phyloP scores from a whole-genome alignment of 2,888 invertebrate genomes.

The Eugnorisma glareosa region DNA sequence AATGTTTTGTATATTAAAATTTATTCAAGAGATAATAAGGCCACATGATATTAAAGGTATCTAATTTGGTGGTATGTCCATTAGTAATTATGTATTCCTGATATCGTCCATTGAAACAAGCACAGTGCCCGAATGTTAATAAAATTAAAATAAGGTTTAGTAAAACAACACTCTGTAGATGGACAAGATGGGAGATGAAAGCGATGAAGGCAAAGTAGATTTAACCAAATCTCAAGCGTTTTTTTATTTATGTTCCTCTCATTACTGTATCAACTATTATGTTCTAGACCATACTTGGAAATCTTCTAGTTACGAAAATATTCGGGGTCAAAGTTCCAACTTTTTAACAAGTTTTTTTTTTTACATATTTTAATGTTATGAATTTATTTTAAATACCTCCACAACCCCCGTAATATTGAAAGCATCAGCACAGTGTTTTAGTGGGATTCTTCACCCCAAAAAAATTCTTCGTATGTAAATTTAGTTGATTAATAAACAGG shows the following conservation, averaged over 20 bases:
- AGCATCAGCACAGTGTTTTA: too few species aligned
- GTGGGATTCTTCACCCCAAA: too few species aligned
- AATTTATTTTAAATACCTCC: too few species aligned
- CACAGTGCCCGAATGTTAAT: slow-evolving; percentile 75
- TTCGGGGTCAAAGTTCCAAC: too few species aligned
- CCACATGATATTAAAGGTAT: slow-evolving; percentile 68
- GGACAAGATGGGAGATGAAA: slow-evolving; percentile 60
- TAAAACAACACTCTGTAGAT: slow-evolving; percentile 69
- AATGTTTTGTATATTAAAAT: slow-evolving; percentile 66
- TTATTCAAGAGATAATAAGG: slow-evolving; percentile 71
- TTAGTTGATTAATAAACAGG: not conserved
- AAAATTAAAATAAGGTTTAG: slow-evolving; percentile 77
- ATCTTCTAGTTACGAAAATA: too few species aligned
- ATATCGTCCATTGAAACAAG: slow-evolving; percentile 73
- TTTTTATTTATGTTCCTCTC: too few species aligned
- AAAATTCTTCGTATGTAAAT: too few species aligned
- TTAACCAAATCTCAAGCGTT: not conserved
- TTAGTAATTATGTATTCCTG: slow-evolving; percentile 78
- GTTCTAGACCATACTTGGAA: too few species aligned
- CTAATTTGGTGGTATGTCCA: slow-evolving; percentile 77
- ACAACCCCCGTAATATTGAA: too few species aligned
- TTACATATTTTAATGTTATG: too few species aligned
- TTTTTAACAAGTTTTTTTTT: too few species aligned
- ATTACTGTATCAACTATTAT: too few species aligned
- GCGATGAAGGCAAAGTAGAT: slow-evolving; percentile 29